Base-by-base conservation (phyloP, 2,113 vertebrate genomes). In the Osmerus eperlanus region DNA sequence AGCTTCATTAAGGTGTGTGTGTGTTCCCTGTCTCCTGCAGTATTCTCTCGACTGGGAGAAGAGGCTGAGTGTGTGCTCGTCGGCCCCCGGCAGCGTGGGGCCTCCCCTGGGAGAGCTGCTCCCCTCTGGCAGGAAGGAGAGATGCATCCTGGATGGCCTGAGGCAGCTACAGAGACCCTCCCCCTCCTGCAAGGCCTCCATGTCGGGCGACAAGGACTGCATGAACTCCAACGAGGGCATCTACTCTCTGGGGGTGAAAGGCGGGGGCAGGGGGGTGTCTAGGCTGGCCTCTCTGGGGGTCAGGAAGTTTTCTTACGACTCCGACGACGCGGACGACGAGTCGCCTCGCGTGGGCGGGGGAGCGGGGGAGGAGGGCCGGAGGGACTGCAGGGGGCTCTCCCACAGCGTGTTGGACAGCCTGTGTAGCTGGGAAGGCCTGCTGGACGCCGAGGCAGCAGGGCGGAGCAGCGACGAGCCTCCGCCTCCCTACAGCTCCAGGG, bases 211-310 rank as follows among this genome's bases (percentile, higher is more conserved):
- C 83, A 97, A 95, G 86, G 96, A 98, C 78, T 96, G 95, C 85
- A 97, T 97, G 96, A 94, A 96, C 89, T 98, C 96, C 36, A 98
- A 98, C 1, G 96, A 98, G 89, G 96, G 96, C 54, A 98, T 98
- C 86, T 98, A 98, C 87, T 97, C 96, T 29, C 92, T 96, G 59
- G 95, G 94, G 55, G 87, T 96, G 80, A 96, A 95, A 79, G 92
- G 85, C 67, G 81, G 82, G 7, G 92, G 84, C 67, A 81, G 82
- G 7, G 85, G 83, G 19, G 84, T 83, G 1, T 81, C 80, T 18
- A 94, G 90, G 11, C 89, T 91, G 2, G 81, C 86, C 32, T 54
- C 74, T 15, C 62, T 83, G 25, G 88, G 47, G 13, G 86, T 67
- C 3, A 91, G 87, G 83, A 86, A 79, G 62, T 94, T 94, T 61